phyloP scores from a whole-genome alignment of 2,113 vertebrate species.

The Passer domesticus region DNA sequence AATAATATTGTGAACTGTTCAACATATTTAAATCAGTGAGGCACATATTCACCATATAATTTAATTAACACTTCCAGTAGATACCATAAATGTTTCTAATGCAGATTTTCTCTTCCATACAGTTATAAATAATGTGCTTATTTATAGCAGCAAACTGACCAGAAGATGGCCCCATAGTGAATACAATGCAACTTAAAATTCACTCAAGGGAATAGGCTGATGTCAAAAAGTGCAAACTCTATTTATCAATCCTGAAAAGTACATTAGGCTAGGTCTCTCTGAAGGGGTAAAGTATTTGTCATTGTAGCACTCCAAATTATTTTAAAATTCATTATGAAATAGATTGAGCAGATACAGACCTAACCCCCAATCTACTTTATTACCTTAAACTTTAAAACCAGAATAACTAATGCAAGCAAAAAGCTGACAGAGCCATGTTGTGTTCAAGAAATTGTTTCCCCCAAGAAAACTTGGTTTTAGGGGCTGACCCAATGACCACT shows the following conservation, averaged over 20 bases:
- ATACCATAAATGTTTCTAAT: conserved; percentile 49
- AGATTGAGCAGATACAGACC: not conserved
- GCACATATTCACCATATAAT: conserved; percentile 58
- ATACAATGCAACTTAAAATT: conserved; percentile 53
- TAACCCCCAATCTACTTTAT: not conserved
- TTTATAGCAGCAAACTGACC: conserved; percentile 43
- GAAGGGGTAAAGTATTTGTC: conserved; percentile 10
- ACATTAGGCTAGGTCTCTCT: not conserved
- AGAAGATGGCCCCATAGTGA: conserved; percentile 55
- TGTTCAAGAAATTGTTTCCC: not conserved
- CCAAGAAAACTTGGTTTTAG: not conserved
- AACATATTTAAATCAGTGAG: conserved; percentile 58
- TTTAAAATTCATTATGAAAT: conserved; percentile 41
- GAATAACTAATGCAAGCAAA: not conserved
- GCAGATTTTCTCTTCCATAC: conserved; percentile 45
- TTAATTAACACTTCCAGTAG: conserved; percentile 66
- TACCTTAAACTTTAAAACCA: conserved; percentile 23
- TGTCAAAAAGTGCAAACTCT: conserved; percentile 19
- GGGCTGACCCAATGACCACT: not conserved
- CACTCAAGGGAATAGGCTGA: conserved; percentile 25
- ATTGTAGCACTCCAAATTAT: not conserved
- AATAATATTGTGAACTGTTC: conserved; percentile 52
- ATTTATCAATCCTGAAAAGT: conserved; percentile 60
- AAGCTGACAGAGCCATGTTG: not conserved
- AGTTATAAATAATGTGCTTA: not conserved